These are phyloP conservation scores for Bombus superbus DNA, from an alignment of 1,140 invertebrate genomes.

Conservation along the genomic window DNA sequence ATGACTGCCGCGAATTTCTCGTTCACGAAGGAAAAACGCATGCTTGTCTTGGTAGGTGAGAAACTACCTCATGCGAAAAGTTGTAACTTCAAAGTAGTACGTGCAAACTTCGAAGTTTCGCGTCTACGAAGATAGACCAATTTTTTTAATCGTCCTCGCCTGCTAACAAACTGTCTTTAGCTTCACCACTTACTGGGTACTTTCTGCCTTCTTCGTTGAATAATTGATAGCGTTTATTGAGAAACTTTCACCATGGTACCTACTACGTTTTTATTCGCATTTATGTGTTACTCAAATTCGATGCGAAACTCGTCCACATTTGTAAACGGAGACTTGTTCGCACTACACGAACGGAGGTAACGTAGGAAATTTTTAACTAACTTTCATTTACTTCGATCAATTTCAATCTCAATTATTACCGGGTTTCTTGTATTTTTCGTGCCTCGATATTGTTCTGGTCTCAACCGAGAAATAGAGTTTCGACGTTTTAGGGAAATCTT, in stretches of 20 bases:
- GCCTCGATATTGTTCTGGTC: no score
- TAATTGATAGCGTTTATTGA: not conserved
- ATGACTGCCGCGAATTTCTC: constrained; percentile 5
- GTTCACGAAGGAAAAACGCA: constrained; percentile 1
- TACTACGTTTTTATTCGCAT: no score
- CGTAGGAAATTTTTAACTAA: not conserved
- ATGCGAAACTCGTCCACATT: not conserved
- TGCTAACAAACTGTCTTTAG: not conserved
- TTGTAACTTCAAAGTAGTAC: not conserved
- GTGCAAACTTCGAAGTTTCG: not conserved
- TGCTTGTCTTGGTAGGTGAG: not conserved
- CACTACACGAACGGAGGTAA: not conserved
- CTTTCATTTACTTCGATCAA: not conserved
- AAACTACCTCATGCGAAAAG: not conserved
- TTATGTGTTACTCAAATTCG: not conserved
- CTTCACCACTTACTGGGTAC: not conserved
- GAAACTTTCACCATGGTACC: not conserved
- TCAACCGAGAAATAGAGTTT: no score
- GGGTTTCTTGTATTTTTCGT: not conserved
- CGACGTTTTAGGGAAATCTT: no score
- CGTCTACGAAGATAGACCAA: not conserved
- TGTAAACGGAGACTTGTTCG: not conserved
- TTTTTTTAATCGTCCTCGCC: not conserved
- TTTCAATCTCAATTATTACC: not conserved
- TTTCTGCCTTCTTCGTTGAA: not conserved